Conservation (phyloP, 2,888 invertebrate genomes). For the Chouioia cunea region DNA sequence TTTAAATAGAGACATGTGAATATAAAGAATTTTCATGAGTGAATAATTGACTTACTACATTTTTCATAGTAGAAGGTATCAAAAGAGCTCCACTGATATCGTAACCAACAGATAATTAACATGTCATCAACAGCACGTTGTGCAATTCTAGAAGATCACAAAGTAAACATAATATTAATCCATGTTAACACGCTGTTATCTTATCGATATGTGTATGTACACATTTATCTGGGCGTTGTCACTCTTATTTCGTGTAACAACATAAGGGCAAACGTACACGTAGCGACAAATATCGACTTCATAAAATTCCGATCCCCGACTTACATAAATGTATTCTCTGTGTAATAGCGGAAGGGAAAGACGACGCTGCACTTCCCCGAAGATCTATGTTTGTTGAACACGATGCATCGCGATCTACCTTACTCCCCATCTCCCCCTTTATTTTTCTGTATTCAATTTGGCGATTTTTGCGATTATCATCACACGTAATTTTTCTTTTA, state of each 20-base stretch:
- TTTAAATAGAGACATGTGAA: too few relatives aligned
- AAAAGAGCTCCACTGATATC: too few relatives aligned
- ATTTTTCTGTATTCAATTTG: not conserved
- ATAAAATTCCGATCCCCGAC: slow-evolving; percentile 56
- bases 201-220: not conserved
- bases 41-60: too few relatives aligned
- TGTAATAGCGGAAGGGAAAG: slow-evolving; percentile 49
- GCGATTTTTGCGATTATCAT: slow-evolving; percentile 8
- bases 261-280: slow-evolving; percentile 31
- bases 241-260: too few relatives aligned
- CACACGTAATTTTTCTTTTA: not conserved
- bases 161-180: not conserved
- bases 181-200: not conserved
- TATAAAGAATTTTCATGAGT: too few relatives aligned
- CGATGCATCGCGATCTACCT: slow-evolving; percentile 1
- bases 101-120: too few relatives aligned
- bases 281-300: slow-evolving; percentile 59
- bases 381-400: slow-evolving; percentile 4
- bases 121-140: too few relatives aligned
- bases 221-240: too few relatives aligned
- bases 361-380: slow-evolving; percentile 28
- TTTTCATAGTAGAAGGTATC: too few relatives aligned
- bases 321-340: slow-evolving; percentile 60
- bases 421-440: not conserved
- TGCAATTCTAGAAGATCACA: too few relatives aligned